Conservation (phyloP, 2,888 invertebrate species). For the Volucella inflata region DNA sequence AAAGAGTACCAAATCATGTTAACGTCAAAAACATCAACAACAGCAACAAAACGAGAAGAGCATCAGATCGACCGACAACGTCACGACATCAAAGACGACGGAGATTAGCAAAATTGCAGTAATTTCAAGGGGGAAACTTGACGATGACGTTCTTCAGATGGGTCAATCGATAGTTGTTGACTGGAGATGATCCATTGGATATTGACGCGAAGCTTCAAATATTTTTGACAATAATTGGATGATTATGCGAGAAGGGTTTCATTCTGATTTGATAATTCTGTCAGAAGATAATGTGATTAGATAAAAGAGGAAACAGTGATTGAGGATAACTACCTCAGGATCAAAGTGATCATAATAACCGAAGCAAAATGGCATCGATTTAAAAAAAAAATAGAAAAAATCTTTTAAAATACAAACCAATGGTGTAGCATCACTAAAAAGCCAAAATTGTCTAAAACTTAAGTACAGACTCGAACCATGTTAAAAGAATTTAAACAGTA, state of each 20-base stretch:
- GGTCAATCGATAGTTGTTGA: conserved; percentile 72
- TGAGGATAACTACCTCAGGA: too few relatives aligned
- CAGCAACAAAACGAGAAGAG: background rate
- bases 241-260: conserved; percentile 42
- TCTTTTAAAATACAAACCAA: too few relatives aligned
- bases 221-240: conserved; percentile 68
- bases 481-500: too few relatives aligned
- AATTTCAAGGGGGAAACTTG: conserved; percentile 61
- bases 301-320: background rate
- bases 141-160: conserved; percentile 35
- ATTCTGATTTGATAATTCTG: conserved; percentile 30
- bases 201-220: conserved; percentile 41
- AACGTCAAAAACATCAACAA: too few relatives aligned
- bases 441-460: too few relatives aligned
- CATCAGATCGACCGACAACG: conserved; percentile 12
- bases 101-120: conserved; percentile 71
- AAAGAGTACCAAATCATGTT: too few relatives aligned
- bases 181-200: conserved; percentile 63
- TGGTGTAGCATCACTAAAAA: too few relatives aligned
- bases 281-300: conserved; percentile 34
- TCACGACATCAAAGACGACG: conserved; percentile 56
- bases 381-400: too few relatives aligned
- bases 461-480: too few relatives aligned
- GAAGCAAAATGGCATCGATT: too few relatives aligned
- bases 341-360: too few relatives aligned